Conservation (phyloP, 2,113 vertebrate species). For the Cyprinus carpio region DNA sequence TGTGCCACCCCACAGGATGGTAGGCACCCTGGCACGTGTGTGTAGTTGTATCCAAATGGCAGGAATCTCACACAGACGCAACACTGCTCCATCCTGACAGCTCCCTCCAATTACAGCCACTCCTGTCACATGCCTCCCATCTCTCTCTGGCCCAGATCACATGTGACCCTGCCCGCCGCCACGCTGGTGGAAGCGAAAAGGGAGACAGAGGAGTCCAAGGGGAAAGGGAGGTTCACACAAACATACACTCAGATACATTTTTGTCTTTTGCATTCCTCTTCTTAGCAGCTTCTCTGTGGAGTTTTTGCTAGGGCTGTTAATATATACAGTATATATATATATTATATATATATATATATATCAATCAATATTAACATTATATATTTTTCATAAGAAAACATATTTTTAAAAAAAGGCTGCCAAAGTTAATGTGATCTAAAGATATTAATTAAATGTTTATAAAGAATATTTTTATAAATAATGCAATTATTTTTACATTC, state of each 20-base stretch:
- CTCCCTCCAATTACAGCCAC: constrained; percentile 71
- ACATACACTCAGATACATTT: background rate
- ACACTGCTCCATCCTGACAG: constrained; percentile 68
- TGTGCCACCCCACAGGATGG: constrained; percentile 68
- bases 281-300: background rate
- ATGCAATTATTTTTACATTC: no score
- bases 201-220: constrained; percentile 9
- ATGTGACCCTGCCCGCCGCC: constrained; percentile 67
- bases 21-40: constrained; percentile 62
- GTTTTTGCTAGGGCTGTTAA: background rate
- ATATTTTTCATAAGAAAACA: no score
- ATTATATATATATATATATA: no score
- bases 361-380: no score
- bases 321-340: no score
- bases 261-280: background rate
- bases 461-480: no score
- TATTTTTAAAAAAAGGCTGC: no score
- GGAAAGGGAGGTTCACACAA: background rate
- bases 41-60: constrained; percentile 53
- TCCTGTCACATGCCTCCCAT: constrained; percentile 66
- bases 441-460: no score
- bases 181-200: constrained; percentile 59
- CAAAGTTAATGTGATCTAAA: no score
- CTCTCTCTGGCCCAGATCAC: constrained; percentile 64
- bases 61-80: constrained; percentile 53